These are phyloP conservation scores for Daubentonia madagascariensis DNA, from an alignment of 2,113 vertebrate genomes.

Conservation along the genomic window DNA sequence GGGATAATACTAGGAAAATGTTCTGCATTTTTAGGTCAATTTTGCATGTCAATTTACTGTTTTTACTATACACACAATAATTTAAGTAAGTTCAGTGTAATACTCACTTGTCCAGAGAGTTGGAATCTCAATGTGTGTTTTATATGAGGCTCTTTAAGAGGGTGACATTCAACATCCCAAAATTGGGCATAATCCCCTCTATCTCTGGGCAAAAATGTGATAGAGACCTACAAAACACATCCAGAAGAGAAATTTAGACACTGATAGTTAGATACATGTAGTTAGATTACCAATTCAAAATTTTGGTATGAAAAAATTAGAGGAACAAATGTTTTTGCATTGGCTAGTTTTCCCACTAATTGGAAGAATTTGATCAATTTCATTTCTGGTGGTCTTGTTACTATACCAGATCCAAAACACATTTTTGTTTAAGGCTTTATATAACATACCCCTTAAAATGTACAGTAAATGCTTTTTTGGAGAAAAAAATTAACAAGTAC, in stretches of 20 bases:
- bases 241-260: not conserved
- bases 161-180: conserved; percentile 95
- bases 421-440: not conserved
- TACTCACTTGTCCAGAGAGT: conserved; percentile 92
- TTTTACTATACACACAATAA: not conserved
- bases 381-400: not conserved
- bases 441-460: not conserved
- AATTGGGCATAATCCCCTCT: conserved; percentile 94
- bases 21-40: not conserved
- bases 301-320: not conserved
- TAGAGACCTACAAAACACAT: conserved; percentile 83
- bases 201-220: conserved; percentile 92
- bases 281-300: not conserved
- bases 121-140: conserved; percentile 91
- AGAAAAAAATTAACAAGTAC: not conserved
- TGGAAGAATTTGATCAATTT: not conserved
- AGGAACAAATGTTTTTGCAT: not conserved
- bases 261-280: not conserved
- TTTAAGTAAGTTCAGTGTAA: not conserved
- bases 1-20: not conserved
- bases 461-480: not conserved
- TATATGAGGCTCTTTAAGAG: conserved; percentile 87
- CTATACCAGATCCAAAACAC: not conserved
- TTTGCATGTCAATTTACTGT: not conserved
- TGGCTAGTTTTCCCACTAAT: not conserved